Percentiles rank a stretch among this genome's conserved stretches.
Evolutionary conservation across 2,113 vertebrate genomes (phyloP).

Genomic region (Chaetorhynchus papuensis): DNA sequence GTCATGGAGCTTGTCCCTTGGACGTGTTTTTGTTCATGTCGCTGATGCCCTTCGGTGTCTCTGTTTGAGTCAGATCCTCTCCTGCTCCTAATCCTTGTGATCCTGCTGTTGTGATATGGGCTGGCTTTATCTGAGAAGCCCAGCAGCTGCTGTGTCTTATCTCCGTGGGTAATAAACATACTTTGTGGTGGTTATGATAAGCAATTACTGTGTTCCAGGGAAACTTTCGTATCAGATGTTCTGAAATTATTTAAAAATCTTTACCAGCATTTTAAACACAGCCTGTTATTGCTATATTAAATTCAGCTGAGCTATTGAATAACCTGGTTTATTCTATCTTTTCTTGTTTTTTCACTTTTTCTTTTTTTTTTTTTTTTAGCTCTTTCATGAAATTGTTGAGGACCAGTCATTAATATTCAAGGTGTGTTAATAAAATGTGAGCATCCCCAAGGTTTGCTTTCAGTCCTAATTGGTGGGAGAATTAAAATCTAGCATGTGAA

Average conservation of each 20-base stretch:
- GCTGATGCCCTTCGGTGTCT: not conserved
- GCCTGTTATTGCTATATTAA: not conserved
- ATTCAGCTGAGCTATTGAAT: not conserved
- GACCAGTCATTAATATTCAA: not conserved
- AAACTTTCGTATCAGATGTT: not conserved
- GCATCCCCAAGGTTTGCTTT: not conserved
- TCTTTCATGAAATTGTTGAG: not conserved
- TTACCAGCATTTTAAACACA: not conserved
- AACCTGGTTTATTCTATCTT: not conserved
- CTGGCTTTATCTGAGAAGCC: slow-evolving; percentile 4
- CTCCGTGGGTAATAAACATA: not conserved
- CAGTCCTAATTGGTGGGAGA: not conserved
- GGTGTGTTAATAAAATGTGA: not conserved
- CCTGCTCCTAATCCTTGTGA: not conserved
- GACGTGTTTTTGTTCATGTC: fast-evolving
- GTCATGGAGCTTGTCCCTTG: not conserved
- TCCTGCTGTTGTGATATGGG: not conserved
- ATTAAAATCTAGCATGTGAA: not conserved
- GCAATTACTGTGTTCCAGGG: not conserved
- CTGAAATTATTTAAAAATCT: not conserved
- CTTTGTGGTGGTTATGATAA: not conserved
- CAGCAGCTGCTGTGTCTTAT: not conserved
- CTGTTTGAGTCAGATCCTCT: not conserved
- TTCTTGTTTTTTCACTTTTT: not conserved
- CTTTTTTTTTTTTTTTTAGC: not conserved